phyloP scores from a whole-genome alignment of 2,888 invertebrate species.

The Bombyx huttoni region DNA sequence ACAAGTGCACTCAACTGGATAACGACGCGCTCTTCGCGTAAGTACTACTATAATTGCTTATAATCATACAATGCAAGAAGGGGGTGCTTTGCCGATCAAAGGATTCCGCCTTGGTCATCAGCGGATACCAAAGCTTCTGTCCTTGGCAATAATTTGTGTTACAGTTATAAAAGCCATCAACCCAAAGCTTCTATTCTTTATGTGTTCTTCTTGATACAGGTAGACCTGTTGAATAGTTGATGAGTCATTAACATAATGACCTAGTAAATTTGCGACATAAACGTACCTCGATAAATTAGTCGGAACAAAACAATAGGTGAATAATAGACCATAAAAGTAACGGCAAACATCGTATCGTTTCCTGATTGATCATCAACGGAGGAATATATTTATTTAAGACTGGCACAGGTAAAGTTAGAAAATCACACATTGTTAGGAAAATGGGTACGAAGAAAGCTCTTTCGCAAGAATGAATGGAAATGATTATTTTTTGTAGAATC shows the following conservation, averaged over 20 bases:
- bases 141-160: conserved; percentile 8
- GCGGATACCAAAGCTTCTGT: conserved; percentile 2
- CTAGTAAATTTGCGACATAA: neutral
- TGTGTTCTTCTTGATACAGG: conserved; percentile 28
- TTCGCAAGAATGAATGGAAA: too few species aligned
- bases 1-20: conserved; percentile 35
- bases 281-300: neutral
- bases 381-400: too few species aligned
- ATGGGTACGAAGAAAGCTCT: too few species aligned
- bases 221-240: conserved; percentile 60
- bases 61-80: conserved; percentile 19
- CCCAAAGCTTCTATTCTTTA: conserved; percentile 28
- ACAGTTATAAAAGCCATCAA: conserved; percentile 16
- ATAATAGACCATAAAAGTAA: neutral
- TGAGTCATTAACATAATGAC: conserved; percentile 12
- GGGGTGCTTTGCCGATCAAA: conserved; percentile 6
- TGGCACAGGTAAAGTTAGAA: too few species aligned
- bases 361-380: neutral
- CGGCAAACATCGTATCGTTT: neutral
- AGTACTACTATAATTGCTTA: conserved; percentile 48
- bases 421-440: too few species aligned
- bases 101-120: conserved; percentile 7
- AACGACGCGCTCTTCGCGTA: conserved; percentile 43
- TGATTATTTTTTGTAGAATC: too few species aligned
- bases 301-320: neutral